Base-by-base conservation (phyloP, 2,888 invertebrate genomes). In the Diachrysia chrysitis region DNA sequence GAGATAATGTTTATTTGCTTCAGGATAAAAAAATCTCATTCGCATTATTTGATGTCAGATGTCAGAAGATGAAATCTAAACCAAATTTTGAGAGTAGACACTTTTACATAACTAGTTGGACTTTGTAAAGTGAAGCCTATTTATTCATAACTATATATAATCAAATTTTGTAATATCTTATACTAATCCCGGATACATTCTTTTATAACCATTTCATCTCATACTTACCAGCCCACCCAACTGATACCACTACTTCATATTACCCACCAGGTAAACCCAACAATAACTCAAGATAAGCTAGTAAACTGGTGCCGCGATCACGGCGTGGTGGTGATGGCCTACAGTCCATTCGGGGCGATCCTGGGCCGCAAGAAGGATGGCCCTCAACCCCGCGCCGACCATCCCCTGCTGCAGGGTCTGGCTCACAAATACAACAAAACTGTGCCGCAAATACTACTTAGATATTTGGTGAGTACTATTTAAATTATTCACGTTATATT, bases 261-360 rank as follows among this genome's bases (percentile, higher is more conserved):
- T n/a, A 23, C 19, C 42, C 12, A 12, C 1, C 96, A 98, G 90
- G 97, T 97, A 0, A 97, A 97, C 83, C 97, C 98, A 7, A 97
- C 97, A 66, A 93, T 98, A 73, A 97, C 96, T 74, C 97, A 98
- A 85, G 96, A 96, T 60, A 96, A 97, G 82, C 86, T 98, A 68
- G 96, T 96, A 6, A 93, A 96, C 32, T 98, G 97, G 89, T 97
- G 98, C 86, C 95, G 95, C 53, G 91, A 96, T n/a, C 96, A 96
- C 53, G 96, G 94, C 10, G 96, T 98, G 29, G 92, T 96, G 9
- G 89, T 98, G 75, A 97, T 96, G 88, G 98, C 95, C 0, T 98
- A 97, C 87, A 97, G 97, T 76, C 98, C 98, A 0, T 95, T 98
- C 60, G 98, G 97, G 0, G 90, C 85, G 0, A 86, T 94, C 57